These are phyloP conservation scores for Petrolisthes cinctipes DNA, from an alignment of 2,888 invertebrate genomes.

Conservation along the genomic window DNA sequence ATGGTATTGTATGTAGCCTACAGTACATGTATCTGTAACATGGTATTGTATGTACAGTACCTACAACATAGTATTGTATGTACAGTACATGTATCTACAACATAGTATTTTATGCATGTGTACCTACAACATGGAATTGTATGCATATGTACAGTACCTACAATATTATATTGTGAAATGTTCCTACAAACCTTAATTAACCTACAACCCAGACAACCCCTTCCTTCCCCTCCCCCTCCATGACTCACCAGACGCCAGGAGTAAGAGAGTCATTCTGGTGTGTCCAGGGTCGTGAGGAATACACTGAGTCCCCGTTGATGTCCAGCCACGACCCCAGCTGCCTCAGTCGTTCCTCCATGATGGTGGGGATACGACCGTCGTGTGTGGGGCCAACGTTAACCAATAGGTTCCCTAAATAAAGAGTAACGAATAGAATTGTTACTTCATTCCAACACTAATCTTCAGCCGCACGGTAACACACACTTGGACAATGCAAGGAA, in stretches of 20 bases:
- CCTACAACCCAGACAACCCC: too few relatives aligned
- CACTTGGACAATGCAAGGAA: too few relatives aligned
- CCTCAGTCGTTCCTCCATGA: slow-evolving; percentile 82
- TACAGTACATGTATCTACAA: too few relatives aligned
- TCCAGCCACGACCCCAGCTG: slow-evolving; percentile 84
- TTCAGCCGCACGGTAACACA: too few relatives aligned
- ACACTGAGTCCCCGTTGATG: slow-evolving; percentile 90
- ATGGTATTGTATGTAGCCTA: not conserved
- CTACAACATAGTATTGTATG: too few relatives aligned
- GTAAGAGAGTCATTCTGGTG: slow-evolving; percentile 84
- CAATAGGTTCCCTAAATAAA: slow-evolving; percentile 78
- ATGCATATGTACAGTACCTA: too few relatives aligned
- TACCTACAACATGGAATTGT: too few relatives aligned
- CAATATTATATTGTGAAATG: too few relatives aligned
- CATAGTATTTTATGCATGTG: too few relatives aligned
- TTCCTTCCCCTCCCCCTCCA: not conserved
- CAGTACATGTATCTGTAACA: too few relatives aligned
- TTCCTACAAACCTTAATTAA: too few relatives aligned
- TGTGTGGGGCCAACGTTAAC: slow-evolving; percentile 88
- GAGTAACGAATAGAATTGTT: not conserved
- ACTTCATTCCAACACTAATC: not conserved
- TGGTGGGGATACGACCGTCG: slow-evolving; percentile 73
- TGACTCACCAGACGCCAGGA: slow-evolving; percentile 68
- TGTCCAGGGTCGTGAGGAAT: slow-evolving; percentile 81
- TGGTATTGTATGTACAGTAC: too few relatives aligned